Conservation (phyloP, 1,140 invertebrate genomes). For the Drosophila albomicans region DNA sequence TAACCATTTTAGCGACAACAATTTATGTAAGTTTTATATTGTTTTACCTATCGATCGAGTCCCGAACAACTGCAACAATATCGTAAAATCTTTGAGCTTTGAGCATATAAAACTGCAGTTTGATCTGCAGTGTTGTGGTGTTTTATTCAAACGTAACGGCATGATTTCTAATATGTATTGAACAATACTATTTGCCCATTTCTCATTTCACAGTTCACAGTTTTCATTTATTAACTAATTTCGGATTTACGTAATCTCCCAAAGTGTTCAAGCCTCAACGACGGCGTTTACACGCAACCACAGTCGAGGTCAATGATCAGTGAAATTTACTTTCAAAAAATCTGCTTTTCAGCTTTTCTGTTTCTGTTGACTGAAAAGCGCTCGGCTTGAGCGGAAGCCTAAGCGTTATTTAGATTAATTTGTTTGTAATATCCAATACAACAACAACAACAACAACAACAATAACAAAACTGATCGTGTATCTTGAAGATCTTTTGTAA, state of each 20-base stretch:
- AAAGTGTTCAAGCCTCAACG: conserved; percentile 59
- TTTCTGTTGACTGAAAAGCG: conserved; percentile 71
- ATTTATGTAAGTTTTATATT: conserved; percentile 34
- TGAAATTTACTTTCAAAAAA: conserved; percentile 81
- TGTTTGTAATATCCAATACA: conserved; percentile 53
- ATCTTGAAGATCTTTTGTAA: conserved; percentile 22
- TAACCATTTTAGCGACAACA: conserved; percentile 16
- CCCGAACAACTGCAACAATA: no score
- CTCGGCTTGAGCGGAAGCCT: conserved; percentile 60
- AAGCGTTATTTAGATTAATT: conserved; percentile 62
- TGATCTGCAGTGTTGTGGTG: conserved; percentile 50
- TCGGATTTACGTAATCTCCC: conserved; percentile 76
- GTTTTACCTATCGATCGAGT: background rate
- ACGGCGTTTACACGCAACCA: conserved; percentile 74
- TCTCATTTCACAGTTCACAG: conserved; percentile 76
- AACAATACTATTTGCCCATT: conserved; percentile 68
- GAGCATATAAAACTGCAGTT: conserved; percentile 58
- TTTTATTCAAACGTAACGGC: conserved; percentile 67
- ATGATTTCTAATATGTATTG: conserved; percentile 62
- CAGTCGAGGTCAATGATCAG: conserved; percentile 82
- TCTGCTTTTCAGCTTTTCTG: conserved; percentile 58
- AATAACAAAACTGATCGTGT: background rate
- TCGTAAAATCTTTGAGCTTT: conserved; percentile 23
- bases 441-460: conserved; percentile 2
- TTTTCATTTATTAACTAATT: conserved; percentile 84